Base-by-base conservation (phyloP, 2,888 invertebrate species). In the Pyrrhosoma nymphula region DNA sequence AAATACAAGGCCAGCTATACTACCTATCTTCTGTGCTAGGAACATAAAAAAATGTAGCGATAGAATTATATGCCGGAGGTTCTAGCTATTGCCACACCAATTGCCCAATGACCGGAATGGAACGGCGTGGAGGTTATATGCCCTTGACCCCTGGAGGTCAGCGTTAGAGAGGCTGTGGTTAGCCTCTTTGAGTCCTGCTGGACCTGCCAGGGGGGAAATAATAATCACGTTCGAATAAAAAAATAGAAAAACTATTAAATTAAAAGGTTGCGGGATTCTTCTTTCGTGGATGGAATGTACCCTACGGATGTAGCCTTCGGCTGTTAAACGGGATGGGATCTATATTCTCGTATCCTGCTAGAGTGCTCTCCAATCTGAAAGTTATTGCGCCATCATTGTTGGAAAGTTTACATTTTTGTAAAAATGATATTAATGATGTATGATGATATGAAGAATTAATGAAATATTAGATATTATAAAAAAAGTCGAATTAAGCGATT, bases 201-300 rank as follows among this genome's bases (percentile, higher is more conserved):
- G 30, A 82, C 30, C 35, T 14, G 3, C 12, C 14, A 35, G 6
- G 0, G 35, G 16, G 82, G 82, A 35, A 82, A 35, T 35, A 18
- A n/a, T 35, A 82, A 82, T 82, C 82, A 35, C 82, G 35, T 82
- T 82, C 35, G n/a, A n/a, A 69, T n/a, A n/a, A 69, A 69, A 69
- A 69, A 26, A 69, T n/a, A n/a, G 47, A 47, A 3, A 69, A 4
- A 30, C 35, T 30, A 30, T 30, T 82, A 18, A 69, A 82, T 82
- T 35, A 26, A 82, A 35, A 16, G 69, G 8, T 14, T 14, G 8
- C 4, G 16, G 35, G 16, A 75, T 75, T 30, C 4, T 60, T 60
- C 2, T 1, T 69, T 82, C 82, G 6, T 10, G 82, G 82, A 16
- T 0, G 0, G 16, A 35, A 35, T 30, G 0, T 18, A 16, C 4